Evolutionary conservation across 1,140 invertebrate species (phyloP).

Genomic region (Saxidomus purpurata): DNA sequence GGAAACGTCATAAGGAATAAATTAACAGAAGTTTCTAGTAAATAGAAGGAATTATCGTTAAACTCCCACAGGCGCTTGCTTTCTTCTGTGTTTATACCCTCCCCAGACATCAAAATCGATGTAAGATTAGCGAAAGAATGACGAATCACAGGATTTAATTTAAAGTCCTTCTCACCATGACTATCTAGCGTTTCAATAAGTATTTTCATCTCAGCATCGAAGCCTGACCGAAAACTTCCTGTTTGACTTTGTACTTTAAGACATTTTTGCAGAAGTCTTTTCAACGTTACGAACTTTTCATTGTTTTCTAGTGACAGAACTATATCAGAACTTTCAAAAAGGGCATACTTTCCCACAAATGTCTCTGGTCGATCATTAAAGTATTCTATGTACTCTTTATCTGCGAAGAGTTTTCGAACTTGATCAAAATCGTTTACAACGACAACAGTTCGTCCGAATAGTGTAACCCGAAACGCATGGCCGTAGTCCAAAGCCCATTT

Average conservation of each 20-base stretch:
- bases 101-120: background rate
- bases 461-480: background rate
- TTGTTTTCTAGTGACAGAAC: background rate
- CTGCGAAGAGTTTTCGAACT: background rate
- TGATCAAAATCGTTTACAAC: conserved; percentile 12
- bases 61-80: conserved; percentile 2
- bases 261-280: background rate
- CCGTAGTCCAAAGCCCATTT: conserved; percentile 1
- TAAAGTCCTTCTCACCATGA: background rate
- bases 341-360: background rate
- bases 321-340: background rate
- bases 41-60: background rate
- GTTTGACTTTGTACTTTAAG: background rate
- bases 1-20: background rate
- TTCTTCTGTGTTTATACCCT: background rate
- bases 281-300: background rate
- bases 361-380: background rate
- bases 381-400: background rate
- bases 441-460: background rate
- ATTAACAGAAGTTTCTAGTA: conserved; percentile 5
- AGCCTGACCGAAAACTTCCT: background rate
- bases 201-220: background rate
- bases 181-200: background rate
- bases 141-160: background rate
- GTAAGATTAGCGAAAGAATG: background rate